These are phyloP conservation scores for Diarsia rubi DNA, from an alignment of 2,888 invertebrate genomes.

Conservation along the genomic window DNA sequence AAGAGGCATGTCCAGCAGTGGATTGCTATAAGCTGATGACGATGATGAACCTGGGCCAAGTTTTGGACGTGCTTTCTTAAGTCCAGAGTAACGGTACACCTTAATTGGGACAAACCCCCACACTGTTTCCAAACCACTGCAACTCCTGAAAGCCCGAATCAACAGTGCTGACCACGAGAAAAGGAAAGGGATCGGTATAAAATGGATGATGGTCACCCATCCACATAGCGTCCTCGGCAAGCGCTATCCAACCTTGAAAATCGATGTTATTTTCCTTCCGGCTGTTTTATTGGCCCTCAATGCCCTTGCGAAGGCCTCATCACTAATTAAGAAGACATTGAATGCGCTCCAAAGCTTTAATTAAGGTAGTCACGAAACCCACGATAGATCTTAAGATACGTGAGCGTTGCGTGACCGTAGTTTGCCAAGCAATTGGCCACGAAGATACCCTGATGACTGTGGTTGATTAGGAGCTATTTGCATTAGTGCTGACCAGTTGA, in stretches of 20 bases:
- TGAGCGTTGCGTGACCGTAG: conserved; percentile 70
- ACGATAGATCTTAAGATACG: conserved; percentile 71
- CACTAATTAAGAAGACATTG: conserved; percentile 69
- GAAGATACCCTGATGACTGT: conserved; percentile 60
- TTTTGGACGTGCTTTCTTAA: not conserved
- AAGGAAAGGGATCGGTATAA: too few species aligned
- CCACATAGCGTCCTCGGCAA: not conserved
- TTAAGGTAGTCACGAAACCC: conserved; percentile 70
- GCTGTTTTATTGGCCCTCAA: not conserved
- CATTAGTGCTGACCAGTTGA: conserved; percentile 63
- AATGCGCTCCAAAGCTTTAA: conserved; percentile 73
- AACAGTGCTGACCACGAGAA: too few species aligned
- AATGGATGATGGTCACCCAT: not conserved
- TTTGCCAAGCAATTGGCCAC: conserved; percentile 68
- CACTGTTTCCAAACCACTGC: too few species aligned
- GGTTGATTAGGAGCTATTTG: conserved; percentile 62
- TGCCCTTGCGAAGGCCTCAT: conserved; percentile 50
- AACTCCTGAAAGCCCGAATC: too few species aligned
- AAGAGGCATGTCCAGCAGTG: not conserved
- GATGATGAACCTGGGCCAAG: not conserved
- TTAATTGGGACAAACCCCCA: too few species aligned
- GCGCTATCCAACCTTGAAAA: not conserved
- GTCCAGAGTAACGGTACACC: too few species aligned
- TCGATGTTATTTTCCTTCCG: not conserved
- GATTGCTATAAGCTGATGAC: not conserved